These are phyloP conservation scores for Parapristionchus giblindavisi DNA, from an alignment of 2,888 invertebrate species.

Conservation along the genomic window DNA sequence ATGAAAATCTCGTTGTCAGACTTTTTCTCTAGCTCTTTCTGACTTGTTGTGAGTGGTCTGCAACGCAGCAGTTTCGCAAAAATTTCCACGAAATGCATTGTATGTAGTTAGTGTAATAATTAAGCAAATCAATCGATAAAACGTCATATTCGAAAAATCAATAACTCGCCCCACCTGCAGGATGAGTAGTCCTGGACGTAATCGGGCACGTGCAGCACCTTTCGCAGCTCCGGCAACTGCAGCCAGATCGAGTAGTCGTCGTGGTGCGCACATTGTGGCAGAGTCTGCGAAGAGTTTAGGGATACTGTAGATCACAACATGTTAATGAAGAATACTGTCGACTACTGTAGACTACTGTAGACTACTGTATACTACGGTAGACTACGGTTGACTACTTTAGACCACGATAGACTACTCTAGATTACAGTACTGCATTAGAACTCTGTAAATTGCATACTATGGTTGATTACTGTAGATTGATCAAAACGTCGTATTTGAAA, in stretches of 20 bases:
- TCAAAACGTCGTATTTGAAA: not conserved
- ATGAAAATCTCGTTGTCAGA: no score
- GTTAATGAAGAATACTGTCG: no score
- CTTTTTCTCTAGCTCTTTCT: no score
- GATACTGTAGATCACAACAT: not conserved
- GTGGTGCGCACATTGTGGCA: conserved; percentile 58
- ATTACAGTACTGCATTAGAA: no score
- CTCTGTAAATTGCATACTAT: no score
- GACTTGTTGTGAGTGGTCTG: no score
- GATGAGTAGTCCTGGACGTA: conserved; percentile 50
- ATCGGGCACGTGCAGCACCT: conserved; percentile 53
- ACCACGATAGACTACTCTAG: no score
- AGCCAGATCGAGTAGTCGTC: conserved; percentile 57
- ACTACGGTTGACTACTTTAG: no score
- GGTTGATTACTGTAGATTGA: not conserved
- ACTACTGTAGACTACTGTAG: no score
- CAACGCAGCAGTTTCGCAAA: no score
- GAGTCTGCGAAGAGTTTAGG: conserved; percentile 23
- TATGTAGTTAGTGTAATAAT: not conserved
- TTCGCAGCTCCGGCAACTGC: conserved; percentile 52
- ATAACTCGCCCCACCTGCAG: conserved; percentile 52
- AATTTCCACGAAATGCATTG: no score
- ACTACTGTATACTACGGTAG: no score
- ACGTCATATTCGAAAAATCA: not conserved
- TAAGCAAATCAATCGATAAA: not conserved